Conservation (phyloP, 53 echinoderm and acorn worm genomes). For the Stichopus horrens region DNA sequence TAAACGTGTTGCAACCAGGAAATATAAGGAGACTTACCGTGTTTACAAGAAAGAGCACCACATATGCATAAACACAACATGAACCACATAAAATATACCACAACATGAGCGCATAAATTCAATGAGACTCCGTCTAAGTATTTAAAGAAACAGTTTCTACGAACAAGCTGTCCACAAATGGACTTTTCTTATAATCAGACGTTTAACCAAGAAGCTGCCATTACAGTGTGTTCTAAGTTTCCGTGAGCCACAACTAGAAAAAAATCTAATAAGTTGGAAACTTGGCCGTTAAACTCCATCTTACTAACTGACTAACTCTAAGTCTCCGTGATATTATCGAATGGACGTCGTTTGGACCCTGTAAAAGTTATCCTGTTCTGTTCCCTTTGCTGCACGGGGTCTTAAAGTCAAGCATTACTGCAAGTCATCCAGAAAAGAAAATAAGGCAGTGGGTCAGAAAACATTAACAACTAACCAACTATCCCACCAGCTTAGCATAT, state of each 20-base stretch:
- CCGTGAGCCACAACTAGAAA: no score
- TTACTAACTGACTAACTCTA: no score
- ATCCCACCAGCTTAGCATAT: neutral
- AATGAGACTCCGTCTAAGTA: slow-evolving; percentile 3
- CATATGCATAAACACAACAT: neutral
- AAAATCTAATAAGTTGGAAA: no score
- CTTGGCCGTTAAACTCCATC: no score
- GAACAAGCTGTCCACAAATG: slow-evolving; percentile 17
- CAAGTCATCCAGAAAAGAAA: slow-evolving; percentile 19
- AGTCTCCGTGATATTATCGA: slow-evolving; percentile 9
- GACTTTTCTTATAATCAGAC: neutral
- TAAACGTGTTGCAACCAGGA: neutral
- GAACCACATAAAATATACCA: neutral
- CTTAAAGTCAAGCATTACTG: neutral
- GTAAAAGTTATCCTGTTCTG: neutral
- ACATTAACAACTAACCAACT: neutral
- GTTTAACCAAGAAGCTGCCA: slow-evolving; percentile 6
- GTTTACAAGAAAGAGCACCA: slow-evolving; percentile 13
- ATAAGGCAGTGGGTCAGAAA: neutral
- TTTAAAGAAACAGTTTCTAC: neutral
- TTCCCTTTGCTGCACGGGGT: neutral
- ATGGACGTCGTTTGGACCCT: slow-evolving; percentile 6
- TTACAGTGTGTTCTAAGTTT: neutral
- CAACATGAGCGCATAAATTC: no score
- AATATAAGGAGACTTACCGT: slow-evolving; percentile 1